Evolutionary conservation across 2,888 invertebrate species (phyloP), one percentile per base, ranked within the genome.

Genomic region (Yponomeuta plumbellus): DNA sequence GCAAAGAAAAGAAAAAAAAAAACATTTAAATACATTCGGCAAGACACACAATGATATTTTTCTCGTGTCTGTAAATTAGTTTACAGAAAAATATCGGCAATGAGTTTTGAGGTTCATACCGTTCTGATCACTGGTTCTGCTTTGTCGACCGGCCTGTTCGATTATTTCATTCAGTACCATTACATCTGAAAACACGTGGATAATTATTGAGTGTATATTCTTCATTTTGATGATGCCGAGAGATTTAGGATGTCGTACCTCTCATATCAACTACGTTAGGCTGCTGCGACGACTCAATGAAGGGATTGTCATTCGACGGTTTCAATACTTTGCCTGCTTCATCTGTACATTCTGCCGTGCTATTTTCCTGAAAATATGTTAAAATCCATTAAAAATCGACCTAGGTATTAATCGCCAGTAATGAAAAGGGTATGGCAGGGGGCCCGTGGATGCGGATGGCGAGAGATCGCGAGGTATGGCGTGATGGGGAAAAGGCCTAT

Each of bases 151-250:
- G 69, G 98, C 98, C 92, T 98, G 98, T 84, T 98, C 98, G 76
- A 98, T 97, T 79, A 99, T 97, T 86, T 98, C 98, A 84, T 97
- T 98, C 78, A 98, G 92, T 76, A 98, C 98, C 97, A 98, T 97
- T 70, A 98, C 98, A 93, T 99, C 98, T 98, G 92, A 66, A 92
- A 86, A 70, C 66, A 22, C 34, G 65, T 8, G 34, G 34, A 34
- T 34, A 34, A 56, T 56, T 56, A 56, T n/a, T 56, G 56, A 6
- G 26, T 67, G 63, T 63, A 62, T 44, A 34, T 62, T 10, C 26
- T 6, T 34, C 34, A 39, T n/a, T n/a, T n/a, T n/a, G n/a, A n/a
- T n/a, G n/a, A n/a, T n/a, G n/a, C n/a, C n/a, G n/a, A n/a, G n/a
- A n/a, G n/a, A n/a, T n/a, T 34, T 23, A 57, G 1, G 20, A 1